phyloP scores from a whole-genome alignment of 1,140 invertebrate species.

The Drosophila murphyi region DNA sequence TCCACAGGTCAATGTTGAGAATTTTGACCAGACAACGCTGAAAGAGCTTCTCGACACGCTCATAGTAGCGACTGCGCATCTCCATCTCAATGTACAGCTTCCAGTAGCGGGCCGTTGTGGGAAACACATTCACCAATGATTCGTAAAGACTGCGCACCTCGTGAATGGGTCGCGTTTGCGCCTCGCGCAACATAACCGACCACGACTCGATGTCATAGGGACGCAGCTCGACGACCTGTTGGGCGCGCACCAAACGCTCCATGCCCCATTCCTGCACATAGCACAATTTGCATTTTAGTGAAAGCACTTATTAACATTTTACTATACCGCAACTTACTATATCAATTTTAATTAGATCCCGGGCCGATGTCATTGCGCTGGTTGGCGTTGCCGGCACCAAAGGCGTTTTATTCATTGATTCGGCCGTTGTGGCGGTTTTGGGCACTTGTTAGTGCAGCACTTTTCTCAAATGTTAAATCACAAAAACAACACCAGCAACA shows the following conservation, averaged over 20 bases:
- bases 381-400: constrained; percentile 38
- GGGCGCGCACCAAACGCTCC: constrained; percentile 91
- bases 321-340: constrained; percentile 66
- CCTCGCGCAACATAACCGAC: constrained; percentile 96
- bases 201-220: constrained; percentile 98
- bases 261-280: constrained; percentile 91
- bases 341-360: constrained; percentile 82
- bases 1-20: constrained; percentile 99
- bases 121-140: constrained; percentile 96
- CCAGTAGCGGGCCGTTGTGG: constrained; percentile 98
- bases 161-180: constrained; percentile 94
- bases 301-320: not conserved
- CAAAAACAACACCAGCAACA: not conserved
- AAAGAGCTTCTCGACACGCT: constrained; percentile 99
- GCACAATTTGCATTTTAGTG: not conserved
- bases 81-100: constrained; percentile 99
- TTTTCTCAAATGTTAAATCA: not conserved
- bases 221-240: constrained; percentile 92
- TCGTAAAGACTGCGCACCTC: constrained; percentile 97
- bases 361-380: constrained; percentile 62
- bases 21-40: constrained; percentile 99
- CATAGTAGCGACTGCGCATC: constrained; percentile 98
- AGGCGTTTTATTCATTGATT: not conserved
- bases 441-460: not conserved
- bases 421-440: not conserved